These are phyloP conservation scores for Euwallacea similis DNA, from an alignment of 1,140 invertebrate species.

Conservation along the genomic window DNA sequence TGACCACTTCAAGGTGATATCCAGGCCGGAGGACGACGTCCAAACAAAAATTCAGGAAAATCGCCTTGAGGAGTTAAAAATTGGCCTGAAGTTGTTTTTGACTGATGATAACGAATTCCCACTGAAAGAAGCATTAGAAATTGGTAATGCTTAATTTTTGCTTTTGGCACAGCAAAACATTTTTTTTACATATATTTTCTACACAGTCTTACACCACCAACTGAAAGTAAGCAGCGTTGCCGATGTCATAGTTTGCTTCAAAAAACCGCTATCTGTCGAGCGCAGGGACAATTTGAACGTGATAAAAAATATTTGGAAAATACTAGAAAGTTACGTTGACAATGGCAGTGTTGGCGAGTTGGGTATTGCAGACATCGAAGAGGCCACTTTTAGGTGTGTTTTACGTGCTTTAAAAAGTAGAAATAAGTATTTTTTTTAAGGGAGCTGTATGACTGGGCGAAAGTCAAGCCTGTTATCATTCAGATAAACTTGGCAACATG, in stretches of 20 bases:
- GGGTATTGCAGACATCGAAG: slow-evolving; percentile 89
- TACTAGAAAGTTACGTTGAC: slow-evolving; percentile 70
- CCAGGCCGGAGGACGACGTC: slow-evolving; percentile 58
- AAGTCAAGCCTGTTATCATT: slow-evolving; percentile 85
- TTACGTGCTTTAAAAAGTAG: not conserved
- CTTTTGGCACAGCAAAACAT: not conserved
- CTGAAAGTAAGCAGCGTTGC: slow-evolving; percentile 70
- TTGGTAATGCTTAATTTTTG: slow-evolving; percentile 53
- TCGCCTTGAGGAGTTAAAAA: slow-evolving; percentile 64
- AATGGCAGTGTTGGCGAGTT: slow-evolving; percentile 70
- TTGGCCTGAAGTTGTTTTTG: slow-evolving; percentile 67
- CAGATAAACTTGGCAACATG: slow-evolving; percentile 95
- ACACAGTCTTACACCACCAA: slow-evolving; percentile 65
- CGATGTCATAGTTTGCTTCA: slow-evolving; percentile 74
- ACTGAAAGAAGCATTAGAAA: slow-evolving; percentile 60
- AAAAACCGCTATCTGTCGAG: slow-evolving; percentile 55
- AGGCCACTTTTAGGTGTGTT: slow-evolving; percentile 62
- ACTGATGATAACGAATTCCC: slow-evolving; percentile 59
- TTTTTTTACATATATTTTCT: not conserved
- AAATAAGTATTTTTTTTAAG: slow-evolving; percentile 48
- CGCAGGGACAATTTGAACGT: slow-evolving; percentile 62
- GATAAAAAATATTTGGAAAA: slow-evolving; percentile 72
- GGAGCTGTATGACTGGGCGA: slow-evolving; percentile 75
- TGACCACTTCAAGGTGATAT: slow-evolving; percentile 53
- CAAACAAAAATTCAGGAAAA: slow-evolving; percentile 63